phyloP scores from a whole-genome alignment of 2,888 invertebrate species.

The Callinectes sapidus region DNA sequence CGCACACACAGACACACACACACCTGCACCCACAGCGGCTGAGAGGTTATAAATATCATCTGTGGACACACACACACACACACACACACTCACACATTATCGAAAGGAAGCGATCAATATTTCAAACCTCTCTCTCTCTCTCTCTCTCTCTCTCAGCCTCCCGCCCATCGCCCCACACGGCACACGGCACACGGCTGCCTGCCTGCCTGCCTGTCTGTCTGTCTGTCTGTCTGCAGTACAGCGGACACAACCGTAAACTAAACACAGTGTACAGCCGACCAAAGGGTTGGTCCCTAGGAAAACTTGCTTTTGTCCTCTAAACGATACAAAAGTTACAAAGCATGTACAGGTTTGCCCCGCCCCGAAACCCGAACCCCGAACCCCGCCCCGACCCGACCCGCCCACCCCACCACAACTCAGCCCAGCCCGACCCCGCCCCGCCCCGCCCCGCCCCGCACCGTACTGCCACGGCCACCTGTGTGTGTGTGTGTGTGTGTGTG shows the following conservation, averaged over 20 bases:
- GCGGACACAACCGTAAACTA: slow-evolving; percentile 16
- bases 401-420: background rate
- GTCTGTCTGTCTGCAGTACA: background rate
- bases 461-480: no score
- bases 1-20: slow-evolving; percentile 8
- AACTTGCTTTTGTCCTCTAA: slow-evolving; percentile 46
- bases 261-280: slow-evolving; percentile 52
- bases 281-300: slow-evolving; percentile 61
- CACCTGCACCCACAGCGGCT: background rate
- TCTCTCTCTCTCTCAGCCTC: slow-evolving; percentile 30
- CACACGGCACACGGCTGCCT: background rate
- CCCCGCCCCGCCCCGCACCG: background rate
- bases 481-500: no score
- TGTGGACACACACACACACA: slow-evolving; percentile 32
- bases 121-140: no score
- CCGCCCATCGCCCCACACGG: background rate
- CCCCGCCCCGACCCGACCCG: background rate
- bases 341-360: slow-evolving; percentile 54
- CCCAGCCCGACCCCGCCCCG: background rate
- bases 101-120: slow-evolving; percentile 23
- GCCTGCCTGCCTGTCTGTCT: slow-evolving; percentile 16
- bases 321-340: slow-evolving; percentile 64
- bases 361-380: background rate
- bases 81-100: slow-evolving; percentile 46
- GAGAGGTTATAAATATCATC: slow-evolving; percentile 26